phyloP scores from a whole-genome alignment of 2,797 vertebrate species.

The Stomatorhinus walkeri region DNA sequence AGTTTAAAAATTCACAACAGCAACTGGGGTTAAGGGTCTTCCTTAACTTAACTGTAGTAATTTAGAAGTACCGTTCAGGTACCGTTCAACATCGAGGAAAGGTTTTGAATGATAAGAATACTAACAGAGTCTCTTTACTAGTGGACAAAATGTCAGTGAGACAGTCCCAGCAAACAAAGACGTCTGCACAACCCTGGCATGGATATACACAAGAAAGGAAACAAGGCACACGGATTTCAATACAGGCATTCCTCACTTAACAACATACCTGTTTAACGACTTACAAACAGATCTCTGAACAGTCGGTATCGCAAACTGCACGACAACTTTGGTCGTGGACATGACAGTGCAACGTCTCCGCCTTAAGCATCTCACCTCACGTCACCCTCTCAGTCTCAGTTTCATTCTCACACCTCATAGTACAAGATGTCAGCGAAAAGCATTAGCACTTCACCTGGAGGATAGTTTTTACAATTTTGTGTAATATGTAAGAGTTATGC shows the following conservation, averaged over 20 bases:
- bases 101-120: background rate
- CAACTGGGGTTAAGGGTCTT: background rate
- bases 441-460: too few species aligned
- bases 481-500: too few species aligned
- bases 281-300: background rate
- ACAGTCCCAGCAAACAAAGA: background rate
- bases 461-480: too few species aligned
- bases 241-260: too few species aligned
- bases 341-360: too few species aligned
- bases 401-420: too few species aligned
- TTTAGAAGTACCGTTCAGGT: background rate
- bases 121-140: background rate
- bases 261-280: too few species aligned
- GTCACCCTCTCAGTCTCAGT: too few species aligned
- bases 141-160: background rate
- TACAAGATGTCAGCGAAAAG: too few species aligned
- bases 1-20: background rate
- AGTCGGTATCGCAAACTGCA: too few species aligned
- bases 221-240: background rate
- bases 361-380: too few species aligned
- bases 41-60: background rate
- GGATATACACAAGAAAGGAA: background rate
- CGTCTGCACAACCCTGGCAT: background rate
- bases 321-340: too few species aligned
- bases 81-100: background rate